Evolutionary conservation across 2,888 invertebrate genomes (phyloP).

Genomic region (Hymenopus coronatus): DNA sequence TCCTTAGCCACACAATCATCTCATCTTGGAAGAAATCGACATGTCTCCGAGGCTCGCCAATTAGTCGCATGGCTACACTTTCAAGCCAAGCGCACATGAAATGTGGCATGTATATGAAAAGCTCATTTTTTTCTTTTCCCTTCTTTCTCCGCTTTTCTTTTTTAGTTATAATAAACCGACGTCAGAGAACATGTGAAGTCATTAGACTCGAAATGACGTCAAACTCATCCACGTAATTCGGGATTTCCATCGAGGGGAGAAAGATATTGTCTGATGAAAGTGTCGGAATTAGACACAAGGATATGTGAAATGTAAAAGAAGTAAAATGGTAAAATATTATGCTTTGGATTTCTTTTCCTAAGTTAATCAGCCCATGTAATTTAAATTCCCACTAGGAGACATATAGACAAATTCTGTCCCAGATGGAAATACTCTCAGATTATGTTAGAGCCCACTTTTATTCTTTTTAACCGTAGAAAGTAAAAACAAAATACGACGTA

Average conservation of each 20-base stretch:
- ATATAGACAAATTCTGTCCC: background rate
- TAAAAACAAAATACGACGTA: too few relatives aligned
- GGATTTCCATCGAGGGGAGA: background rate
- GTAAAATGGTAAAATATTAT: background rate
- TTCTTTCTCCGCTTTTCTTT: background rate
- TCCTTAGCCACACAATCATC: background rate
- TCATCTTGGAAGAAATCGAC: background rate
- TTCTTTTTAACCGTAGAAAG: too few relatives aligned
- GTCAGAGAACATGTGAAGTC: background rate
- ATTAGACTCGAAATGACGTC: background rate
- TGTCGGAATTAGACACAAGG: background rate
- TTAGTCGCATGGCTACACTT: too few relatives aligned
- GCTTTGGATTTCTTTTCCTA: constrained; percentile 1
- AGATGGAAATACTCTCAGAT: background rate
- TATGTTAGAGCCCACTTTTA: background rate
- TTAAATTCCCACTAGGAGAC: constrained; percentile 36
- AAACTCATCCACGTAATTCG: background rate
- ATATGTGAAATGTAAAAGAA: background rate
- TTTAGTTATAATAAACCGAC: background rate
- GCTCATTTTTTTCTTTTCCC: background rate
- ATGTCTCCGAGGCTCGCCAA: background rate
- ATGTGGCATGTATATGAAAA: background rate
- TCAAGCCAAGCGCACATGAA: background rate
- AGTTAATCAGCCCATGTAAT: constrained; percentile 20
- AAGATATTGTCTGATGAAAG: background rate